Conservation (phyloP, 2,888 invertebrate genomes). For the Stenoptilia bipunctidactyla region DNA sequence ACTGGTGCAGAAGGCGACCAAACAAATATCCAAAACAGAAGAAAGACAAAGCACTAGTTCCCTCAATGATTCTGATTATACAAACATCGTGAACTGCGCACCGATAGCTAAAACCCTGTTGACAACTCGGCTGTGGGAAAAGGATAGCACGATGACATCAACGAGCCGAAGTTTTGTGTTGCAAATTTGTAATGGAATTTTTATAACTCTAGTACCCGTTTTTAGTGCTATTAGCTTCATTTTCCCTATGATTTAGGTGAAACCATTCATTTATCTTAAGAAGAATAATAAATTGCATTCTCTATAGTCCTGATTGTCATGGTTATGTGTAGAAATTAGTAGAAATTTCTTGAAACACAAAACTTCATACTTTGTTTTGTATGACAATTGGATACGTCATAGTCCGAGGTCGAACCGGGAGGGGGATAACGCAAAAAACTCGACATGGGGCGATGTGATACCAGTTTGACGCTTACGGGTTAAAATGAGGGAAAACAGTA, state of each 20-base stretch:
- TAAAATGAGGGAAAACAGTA: no score
- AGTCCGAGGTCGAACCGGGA: no score
- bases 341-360: slow-evolving; percentile 51
- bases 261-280: no score
- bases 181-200: slow-evolving; percentile 22
- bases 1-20: slow-evolving; percentile 91
- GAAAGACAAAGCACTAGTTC: slow-evolving; percentile 33
- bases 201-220: not conserved
- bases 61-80: slow-evolving; percentile 38
- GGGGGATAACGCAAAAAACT: no score
- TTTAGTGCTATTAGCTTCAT: not conserved
- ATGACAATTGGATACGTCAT: slow-evolving; percentile 23
- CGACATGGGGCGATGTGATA: no score
- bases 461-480: no score
- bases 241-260: no score
- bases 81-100: slow-evolving; percentile 57
- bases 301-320: not conserved
- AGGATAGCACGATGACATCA: slow-evolving; percentile 31
- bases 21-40: slow-evolving; percentile 40
- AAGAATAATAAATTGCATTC: no score
- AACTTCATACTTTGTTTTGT: slow-evolving; percentile 38
- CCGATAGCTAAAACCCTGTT: slow-evolving; percentile 52
- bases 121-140: slow-evolving; percentile 30
- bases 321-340: slow-evolving; percentile 21
- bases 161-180: slow-evolving; percentile 56